Percentiles rank a stretch among this genome's conserved stretches.
Evolutionary conservation across 2,797 vertebrate species (phyloP).

Genomic region (Australoheros facetus): DNA sequence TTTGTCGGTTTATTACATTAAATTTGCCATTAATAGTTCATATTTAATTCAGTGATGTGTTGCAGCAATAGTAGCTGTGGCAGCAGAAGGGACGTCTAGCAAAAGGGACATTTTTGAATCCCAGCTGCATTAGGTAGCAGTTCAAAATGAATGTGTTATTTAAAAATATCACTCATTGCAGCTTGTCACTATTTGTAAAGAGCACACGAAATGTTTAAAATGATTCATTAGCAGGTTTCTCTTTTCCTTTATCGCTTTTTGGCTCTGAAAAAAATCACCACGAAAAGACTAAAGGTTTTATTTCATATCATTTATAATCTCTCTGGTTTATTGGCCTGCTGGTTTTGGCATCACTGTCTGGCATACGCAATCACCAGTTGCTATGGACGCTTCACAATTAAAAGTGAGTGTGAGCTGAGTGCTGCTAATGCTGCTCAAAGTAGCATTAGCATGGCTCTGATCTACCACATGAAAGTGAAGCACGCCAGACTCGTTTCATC

Average conservation of each 20-base stretch:
- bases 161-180: not conserved
- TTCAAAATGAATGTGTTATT: not conserved
- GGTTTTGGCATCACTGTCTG: conserved; percentile 36
- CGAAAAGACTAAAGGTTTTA: conserved; percentile 34
- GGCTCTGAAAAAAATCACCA: conserved; percentile 40
- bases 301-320: not conserved
- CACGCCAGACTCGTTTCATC: conserved; percentile 55
- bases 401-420: conserved; percentile 43
- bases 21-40: conserved; percentile 4
- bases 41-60: not conserved
- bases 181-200: not conserved
- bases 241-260: conserved; percentile 19
- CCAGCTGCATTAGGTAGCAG: not conserved
- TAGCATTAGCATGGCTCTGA: conserved; percentile 78
- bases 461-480: conserved; percentile 71
- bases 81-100: not conserved
- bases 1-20: not conserved
- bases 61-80: not conserved
- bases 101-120: not conserved
- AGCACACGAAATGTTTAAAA: not conserved
- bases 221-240: conserved; percentile 9
- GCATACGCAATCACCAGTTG: conserved; percentile 42
- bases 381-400: conserved; percentile 55
- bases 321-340: conserved; percentile 27
- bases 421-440: conserved; percentile 54